Evolutionary conservation across 2,888 invertebrate species (phyloP), one percentile per base, ranked within the genome.

Genomic region (Aelia acuminata): DNA sequence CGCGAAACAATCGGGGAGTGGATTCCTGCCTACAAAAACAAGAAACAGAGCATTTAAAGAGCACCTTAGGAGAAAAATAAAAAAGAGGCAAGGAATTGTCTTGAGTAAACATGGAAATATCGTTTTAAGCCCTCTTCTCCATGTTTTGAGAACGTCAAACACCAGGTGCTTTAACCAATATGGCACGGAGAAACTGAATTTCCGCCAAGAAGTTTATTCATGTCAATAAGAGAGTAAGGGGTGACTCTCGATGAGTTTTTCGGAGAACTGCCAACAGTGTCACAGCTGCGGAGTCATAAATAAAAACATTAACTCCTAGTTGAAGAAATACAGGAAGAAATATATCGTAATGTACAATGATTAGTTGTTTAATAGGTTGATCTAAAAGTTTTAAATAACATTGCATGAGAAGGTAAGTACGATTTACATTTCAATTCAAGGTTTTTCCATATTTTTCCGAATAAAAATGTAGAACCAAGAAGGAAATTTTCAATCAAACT

Each of bases 231-330:
- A 35, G 63, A 15, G 31, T 57, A 18, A 35, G 15, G 35, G 63
- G 13, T 26, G 63, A 63, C 63, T 31, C 26, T 13, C 18, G 63
- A 35, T 35, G 63, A 35, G 63, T 7, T 70, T 35, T 70, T 70
- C 63, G 63, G 63, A 70, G 63, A 35, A 18, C 63, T 70, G 63
- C 63, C 63, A 70, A 70, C 63, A 35, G 63, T 31, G 63, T 35
- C 63, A 70, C 63, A 70, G 18, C 35, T 70, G 63, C 31, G 15
- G 10, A 18, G 18, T 70, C 63, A 31, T 70, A 70, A 70, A 70
- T 70, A 70, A 70, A 70, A 70, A 70, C 35, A 35, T 70, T 35
- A 70, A 70, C 31, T 31, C 31, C 5, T 5, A 5, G 63, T 15
- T 26, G 15, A 10, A 53, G 13, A 26, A 26, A 57, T 15, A 13